Conservation (phyloP, 2,113 vertebrate species). For the Pelecanoides urinatrix region DNA sequence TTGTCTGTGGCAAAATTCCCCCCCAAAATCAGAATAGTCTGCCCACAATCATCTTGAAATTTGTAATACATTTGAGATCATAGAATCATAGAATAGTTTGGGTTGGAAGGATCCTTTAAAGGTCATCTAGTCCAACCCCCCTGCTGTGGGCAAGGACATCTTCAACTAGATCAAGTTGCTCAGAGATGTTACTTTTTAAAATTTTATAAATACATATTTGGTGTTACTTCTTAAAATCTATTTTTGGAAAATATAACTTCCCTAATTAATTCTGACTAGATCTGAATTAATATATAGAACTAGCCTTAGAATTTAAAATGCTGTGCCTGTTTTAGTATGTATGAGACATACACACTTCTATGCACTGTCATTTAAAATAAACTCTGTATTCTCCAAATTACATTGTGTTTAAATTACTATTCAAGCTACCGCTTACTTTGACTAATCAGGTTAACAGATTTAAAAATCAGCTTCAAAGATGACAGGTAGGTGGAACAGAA, state of each 20-base stretch:
- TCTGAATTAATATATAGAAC: background rate
- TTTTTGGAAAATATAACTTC: background rate
- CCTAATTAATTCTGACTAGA: background rate
- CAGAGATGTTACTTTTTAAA: background rate
- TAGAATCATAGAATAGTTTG: too few relatives aligned
- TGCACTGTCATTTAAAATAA: background rate
- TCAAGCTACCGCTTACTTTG: slow-evolving; percentile 1
- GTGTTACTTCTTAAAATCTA: background rate
- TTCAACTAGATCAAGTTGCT: too few relatives aligned
- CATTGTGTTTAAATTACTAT: background rate
- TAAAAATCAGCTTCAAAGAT: background rate
- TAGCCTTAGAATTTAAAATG: background rate
- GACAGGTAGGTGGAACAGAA: slow-evolving; percentile 2
- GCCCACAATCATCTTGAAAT: background rate
- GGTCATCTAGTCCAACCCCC: too few relatives aligned
- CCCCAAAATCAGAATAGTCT: background rate
- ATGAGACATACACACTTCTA: background rate
- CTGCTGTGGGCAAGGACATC: too few relatives aligned
- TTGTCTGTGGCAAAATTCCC: background rate
- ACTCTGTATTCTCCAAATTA: background rate
- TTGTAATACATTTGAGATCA: background rate
- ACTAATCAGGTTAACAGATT: slow-evolving; percentile 34
- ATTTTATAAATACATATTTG: background rate
- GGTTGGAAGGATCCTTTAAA: too few relatives aligned
- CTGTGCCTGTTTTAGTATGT: background rate